These are phyloP conservation scores for Parus major DNA, from an alignment of 2,113 vertebrate species.

Conservation along the genomic window DNA sequence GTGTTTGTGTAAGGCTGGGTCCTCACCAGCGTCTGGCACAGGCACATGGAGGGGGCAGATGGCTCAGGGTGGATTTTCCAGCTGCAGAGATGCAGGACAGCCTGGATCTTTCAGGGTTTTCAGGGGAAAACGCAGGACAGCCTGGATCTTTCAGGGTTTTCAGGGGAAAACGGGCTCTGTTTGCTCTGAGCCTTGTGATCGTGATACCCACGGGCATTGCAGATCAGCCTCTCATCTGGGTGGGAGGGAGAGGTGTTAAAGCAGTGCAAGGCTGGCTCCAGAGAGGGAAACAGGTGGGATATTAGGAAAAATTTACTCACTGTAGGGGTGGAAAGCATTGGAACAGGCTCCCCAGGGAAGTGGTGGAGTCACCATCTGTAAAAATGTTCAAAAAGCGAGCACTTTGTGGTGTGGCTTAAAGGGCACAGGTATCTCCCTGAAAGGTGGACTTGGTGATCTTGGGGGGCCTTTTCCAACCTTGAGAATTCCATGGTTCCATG, in stretches of 20 bases:
- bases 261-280: accelerated
- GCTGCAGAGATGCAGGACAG: not conserved
- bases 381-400: accelerated
- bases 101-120: no score
- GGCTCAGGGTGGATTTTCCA: not conserved
- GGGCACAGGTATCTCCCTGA: not conserved
- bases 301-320: not conserved
- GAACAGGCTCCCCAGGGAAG: not conserved
- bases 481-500: not conserved
- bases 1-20: not conserved
- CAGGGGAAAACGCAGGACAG: accelerated
- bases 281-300: not conserved
- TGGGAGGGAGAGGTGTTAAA: not conserved
- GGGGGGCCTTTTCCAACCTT: not conserved
- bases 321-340: not conserved
- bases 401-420: not conserved
- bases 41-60: not conserved
- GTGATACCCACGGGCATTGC: accelerated
- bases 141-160: no score
- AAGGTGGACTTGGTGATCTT: not conserved
- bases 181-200: not conserved
- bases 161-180: not conserved
- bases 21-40: accelerated
- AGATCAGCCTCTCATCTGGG: not conserved
- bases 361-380: not conserved